These are phyloP conservation scores for Laothoe populi DNA, from an alignment of 2,888 invertebrate genomes.

Conservation along the genomic window DNA sequence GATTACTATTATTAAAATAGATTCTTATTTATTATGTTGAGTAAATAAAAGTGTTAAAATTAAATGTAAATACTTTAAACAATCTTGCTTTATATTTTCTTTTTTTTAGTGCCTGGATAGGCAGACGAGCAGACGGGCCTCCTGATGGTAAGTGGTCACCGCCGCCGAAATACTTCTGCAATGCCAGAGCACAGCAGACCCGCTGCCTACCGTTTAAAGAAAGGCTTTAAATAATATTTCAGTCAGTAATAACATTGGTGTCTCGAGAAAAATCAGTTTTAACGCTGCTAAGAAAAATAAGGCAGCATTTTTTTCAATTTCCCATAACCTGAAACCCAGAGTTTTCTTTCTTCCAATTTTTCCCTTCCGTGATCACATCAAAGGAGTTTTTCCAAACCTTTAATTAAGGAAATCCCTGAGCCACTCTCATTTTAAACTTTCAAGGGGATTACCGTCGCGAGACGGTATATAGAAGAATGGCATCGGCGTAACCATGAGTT, in stretches of 20 bases:
- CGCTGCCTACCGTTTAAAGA: no score
- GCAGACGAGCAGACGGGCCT: no score
- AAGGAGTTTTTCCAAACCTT: conserved; percentile 39
- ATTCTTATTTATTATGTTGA: no score
- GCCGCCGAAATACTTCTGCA: no score
- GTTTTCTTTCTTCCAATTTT: conserved; percentile 29
- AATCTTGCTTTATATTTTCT: no score
- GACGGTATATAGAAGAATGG: conserved; percentile 24
- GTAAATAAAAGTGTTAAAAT: no score
- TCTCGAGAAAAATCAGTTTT: neutral
- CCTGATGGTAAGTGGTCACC: no score
- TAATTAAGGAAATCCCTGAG: conserved; percentile 53
- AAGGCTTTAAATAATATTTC: neutral
- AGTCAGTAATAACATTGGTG: neutral
- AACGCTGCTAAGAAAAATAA: conserved; percentile 25
- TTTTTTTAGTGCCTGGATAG: no score
- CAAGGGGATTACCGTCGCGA: conserved; percentile 45
- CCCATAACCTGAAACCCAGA: conserved; percentile 9
- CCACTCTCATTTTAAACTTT: conserved; percentile 45
- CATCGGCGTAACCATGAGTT: conserved; percentile 10
- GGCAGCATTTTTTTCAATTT: conserved; percentile 19
- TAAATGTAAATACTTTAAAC: no score
- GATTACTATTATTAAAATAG: no score
- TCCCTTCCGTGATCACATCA: conserved; percentile 37
- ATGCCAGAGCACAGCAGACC: no score